phyloP scores from a whole-genome alignment of 2,888 invertebrate genomes.

The Dyspetes luteomarginatus region DNA sequence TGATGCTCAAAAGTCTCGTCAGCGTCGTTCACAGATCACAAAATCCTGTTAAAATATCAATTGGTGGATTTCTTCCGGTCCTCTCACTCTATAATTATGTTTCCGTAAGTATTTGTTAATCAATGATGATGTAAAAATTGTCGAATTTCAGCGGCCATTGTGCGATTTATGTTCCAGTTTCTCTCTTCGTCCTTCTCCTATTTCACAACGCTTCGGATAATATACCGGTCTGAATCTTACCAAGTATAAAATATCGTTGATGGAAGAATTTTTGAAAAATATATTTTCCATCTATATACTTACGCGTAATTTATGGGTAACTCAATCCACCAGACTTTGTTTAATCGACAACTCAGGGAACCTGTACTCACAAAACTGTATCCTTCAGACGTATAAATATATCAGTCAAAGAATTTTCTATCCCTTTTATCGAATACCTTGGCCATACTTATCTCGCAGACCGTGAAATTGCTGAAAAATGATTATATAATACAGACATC shows the following conservation, averaged over 20 bases:
- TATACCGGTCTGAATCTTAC: constrained; percentile 8
- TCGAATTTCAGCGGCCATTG: not conserved
- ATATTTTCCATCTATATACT: not conserved
- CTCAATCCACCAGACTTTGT: too few species aligned
- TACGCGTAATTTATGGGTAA: too few species aligned
- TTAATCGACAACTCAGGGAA: too few species aligned
- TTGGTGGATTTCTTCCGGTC: constrained; percentile 19
- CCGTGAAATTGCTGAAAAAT: too few species aligned
- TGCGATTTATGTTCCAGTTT: constrained; percentile 40
- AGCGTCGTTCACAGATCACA: constrained; percentile 47
- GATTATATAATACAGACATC: too few species aligned
- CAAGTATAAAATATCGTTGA: not conserved
- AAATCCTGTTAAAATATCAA: constrained; percentile 14
- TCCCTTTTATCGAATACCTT: not conserved
- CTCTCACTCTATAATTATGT: constrained; percentile 17
- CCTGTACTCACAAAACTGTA: too few species aligned
- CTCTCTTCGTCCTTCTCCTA: constrained; percentile 49
- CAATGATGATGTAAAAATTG: not conserved
- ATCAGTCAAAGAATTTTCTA: not conserved
- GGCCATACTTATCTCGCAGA: not conserved
- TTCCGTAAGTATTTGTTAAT: constrained; percentile 2
- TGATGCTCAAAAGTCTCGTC: constrained; percentile 54
- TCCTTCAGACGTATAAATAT: not conserved
- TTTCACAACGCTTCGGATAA: constrained; percentile 50
- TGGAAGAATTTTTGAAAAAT: not conserved